Base-by-base conservation (phyloP, 2,113 vertebrate genomes). In the Tupaia chinensis region DNA sequence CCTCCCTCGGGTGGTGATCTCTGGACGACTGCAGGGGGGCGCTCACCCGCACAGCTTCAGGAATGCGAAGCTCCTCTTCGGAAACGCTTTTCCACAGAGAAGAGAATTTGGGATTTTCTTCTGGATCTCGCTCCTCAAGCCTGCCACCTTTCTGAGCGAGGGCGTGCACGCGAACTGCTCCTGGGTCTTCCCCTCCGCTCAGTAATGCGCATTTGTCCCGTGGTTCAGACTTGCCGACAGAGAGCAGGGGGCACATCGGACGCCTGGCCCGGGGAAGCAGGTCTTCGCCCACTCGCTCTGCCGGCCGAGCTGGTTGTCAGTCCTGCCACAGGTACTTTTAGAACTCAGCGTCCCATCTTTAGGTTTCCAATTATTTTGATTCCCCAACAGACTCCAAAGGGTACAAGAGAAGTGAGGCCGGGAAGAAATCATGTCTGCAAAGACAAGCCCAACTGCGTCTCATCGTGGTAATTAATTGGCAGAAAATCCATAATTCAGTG, bases 401-500 rank as follows among this genome's bases (percentile, higher is more conserved):
- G 17, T 22, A 74, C 7, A 12, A 87, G 88, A 19, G 61, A 76
- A 92, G 7, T 60, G 66, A 91, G 65, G 34, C 86, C 66, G 78
- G 78, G 19, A 69, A 61, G n/a, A n/a, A 27, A 17, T 2, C 8
- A 70, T 69, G 66, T 90, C 85, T 93, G 53, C 11, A 22, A 77
- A 79, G 76, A 53, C 10, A 34, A 93, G 74, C 60, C 84, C 61
- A 29, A 29, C 32, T 12, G 86, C 82, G 13, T 96, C 86, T 96
- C 14, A 68, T 34, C 44, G 14, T 79, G 86, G 66, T 96, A 93
- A 97, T 93, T 94, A 96, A 89, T 94, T 93, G 93, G 93, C 93
- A 94, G 91, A 23, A 85, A 91, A 95, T 96, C 94, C 91, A 29
- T 97, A 91, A 96, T 96, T 97, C 94, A 96, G 89, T 9, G 95